Evolutionary conservation across 53 echinoderm and acorn worm species (phyloP).

Genomic region (Patiria pectinifera): DNA sequence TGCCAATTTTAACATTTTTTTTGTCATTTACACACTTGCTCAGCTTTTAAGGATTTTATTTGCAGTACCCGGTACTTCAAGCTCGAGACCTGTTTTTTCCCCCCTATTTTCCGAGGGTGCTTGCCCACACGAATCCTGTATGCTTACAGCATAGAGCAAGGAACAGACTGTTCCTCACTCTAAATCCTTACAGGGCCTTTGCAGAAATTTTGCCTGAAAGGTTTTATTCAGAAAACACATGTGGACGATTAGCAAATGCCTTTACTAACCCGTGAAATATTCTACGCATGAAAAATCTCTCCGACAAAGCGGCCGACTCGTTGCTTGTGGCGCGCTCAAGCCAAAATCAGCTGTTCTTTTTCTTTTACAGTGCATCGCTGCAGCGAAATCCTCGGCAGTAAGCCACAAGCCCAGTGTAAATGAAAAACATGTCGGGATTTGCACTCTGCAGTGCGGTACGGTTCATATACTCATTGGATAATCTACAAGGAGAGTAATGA

Average conservation of each 20-base stretch:
- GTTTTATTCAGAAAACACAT: neutral
- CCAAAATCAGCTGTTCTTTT: neutral
- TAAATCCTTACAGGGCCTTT: neutral
- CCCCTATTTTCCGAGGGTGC: too few species aligned
- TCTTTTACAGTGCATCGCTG: neutral
- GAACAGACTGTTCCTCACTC: too few species aligned
- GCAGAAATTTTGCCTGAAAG: neutral
- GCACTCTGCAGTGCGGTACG: neutral
- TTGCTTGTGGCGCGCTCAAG: neutral
- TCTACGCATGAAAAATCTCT: neutral
- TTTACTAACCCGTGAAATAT: neutral
- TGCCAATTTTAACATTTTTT: too few species aligned
- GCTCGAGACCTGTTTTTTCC: too few species aligned
- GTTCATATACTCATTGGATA: neutral
- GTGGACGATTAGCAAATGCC: neutral
- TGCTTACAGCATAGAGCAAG: too few species aligned
- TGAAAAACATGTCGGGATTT: conserved; percentile 1
- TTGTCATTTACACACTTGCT: too few species aligned
- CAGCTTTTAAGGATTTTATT: too few species aligned
- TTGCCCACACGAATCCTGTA: too few species aligned
- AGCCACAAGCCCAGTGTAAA: neutral
- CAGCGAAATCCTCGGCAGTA: neutral
- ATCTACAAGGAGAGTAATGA: conserved; percentile 24
- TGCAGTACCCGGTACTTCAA: too few species aligned
- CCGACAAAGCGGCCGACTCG: neutral